Base-by-base conservation (phyloP, 1,140 invertebrate species). In the Triops cancriformis region DNA sequence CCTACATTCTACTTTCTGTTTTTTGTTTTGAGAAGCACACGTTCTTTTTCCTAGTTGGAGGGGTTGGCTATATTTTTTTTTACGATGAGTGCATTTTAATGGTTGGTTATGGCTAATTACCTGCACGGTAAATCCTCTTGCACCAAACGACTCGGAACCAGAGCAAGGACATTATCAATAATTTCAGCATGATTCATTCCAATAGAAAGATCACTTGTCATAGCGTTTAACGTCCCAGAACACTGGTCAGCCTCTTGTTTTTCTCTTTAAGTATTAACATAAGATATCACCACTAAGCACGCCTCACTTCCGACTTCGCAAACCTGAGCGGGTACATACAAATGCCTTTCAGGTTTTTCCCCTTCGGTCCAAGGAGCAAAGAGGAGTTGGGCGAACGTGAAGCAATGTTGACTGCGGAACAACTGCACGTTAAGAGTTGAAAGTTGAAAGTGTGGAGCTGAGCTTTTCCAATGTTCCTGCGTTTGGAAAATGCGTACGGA, bases 401-500 rank as follows among this genome's bases (percentile, higher is more conserved):
- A 18, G 14, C 14, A 64, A 5, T 23, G 18, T 64, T 64, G 51
- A 64, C 51, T 64, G 43, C 11, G 11, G 51, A 64, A 23, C 51
- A 23, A 64, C 51, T 64, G 51, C 51, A 64, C 14, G 23, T 64
- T n/a, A 64, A 18, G 51, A 64, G 51, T 64, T 64, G 51, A 18
- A 45, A 9, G 43, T 45, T 45, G 43, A 64, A 64, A 64, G 51
- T n/a, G 18, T 14, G 18, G 51, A 14, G 23, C 51, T 18, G 18
- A 23, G n/a, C 4, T 64, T 64, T 64, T 64, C 14, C 51, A 64
- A 64, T 64, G 51, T 64, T 64, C 18, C 51, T 64, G 51, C n/a
- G 51, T 64, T 64, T 64, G n/a, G 51, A 64, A 64, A 64, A 64
- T 64, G 51, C 51, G 51, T 64, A 64, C 18, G 18, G 51, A 64